These are phyloP conservation scores for Burhinus oedicnemus DNA, from an alignment of 2,113 vertebrate genomes.

Conservation along the genomic window DNA sequence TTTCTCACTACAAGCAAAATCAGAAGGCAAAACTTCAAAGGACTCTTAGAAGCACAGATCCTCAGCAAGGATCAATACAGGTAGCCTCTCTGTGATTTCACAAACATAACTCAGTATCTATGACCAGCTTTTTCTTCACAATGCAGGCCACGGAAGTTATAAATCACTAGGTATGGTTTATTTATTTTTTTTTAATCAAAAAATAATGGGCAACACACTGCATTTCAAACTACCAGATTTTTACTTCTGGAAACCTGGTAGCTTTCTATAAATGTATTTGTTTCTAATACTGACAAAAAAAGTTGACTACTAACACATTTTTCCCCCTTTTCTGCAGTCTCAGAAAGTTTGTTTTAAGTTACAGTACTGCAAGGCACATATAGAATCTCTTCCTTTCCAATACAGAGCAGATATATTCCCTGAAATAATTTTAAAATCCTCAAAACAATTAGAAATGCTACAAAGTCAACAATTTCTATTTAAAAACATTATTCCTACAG, in stretches of 20 bases:
- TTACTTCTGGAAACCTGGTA: constrained; percentile 67
- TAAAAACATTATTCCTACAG: constrained; percentile 71
- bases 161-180: not conserved
- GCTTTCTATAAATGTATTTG: constrained; percentile 57
- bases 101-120: not conserved
- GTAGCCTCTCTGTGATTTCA: not conserved
- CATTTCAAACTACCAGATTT: constrained; percentile 63
- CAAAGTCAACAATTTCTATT: constrained; percentile 72
- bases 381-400: constrained; percentile 74
- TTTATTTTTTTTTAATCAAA: not conserved
- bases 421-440: constrained; percentile 78
- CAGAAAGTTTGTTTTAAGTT: constrained; percentile 65
- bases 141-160: not conserved
- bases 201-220: constrained; percentile 43
- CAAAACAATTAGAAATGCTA: constrained; percentile 79
- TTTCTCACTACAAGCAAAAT: not conserved
- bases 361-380: constrained; percentile 85
- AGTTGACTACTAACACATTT: constrained; percentile 41
- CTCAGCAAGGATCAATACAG: not conserved
- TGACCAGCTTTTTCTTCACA: not conserved
- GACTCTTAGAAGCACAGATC: not conserved
- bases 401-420: constrained; percentile 77
- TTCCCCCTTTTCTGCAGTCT: constrained; percentile 65
- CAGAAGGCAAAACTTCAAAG: not conserved
- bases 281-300: constrained; percentile 66